Percentiles rank a stretch among this genome's conserved stretches.
Conservation (phyloP, 2,797 vertebrate species). For the Cynodonichthys magdalenae region DNA sequence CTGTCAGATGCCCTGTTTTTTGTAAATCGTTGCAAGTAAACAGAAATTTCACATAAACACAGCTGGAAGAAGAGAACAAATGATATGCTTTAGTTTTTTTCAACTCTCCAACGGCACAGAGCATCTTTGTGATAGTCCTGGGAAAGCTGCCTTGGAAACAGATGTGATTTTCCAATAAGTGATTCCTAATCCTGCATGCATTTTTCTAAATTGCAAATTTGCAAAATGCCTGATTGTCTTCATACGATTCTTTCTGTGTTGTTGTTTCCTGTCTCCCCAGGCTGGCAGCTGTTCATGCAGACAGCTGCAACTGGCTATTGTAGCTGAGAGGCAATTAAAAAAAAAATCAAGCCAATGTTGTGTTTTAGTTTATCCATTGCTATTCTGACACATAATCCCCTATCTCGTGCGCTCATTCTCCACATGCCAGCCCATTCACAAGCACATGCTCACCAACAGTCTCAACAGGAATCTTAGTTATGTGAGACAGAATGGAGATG, state of each 20-base stretch:
- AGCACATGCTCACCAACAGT: constrained; percentile 27
- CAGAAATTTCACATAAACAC: constrained; percentile 59
- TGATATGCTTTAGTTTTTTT: constrained; percentile 52
- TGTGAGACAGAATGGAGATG: constrained; percentile 7
- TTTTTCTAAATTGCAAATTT: constrained; percentile 75
- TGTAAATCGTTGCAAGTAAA: constrained; percentile 64
- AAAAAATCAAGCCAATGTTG: constrained; percentile 81
- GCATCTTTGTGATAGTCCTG: constrained; percentile 60
- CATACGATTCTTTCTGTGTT: constrained; percentile 68
- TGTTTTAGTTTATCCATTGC: constrained; percentile 84
- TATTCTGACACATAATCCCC: constrained; percentile 80
- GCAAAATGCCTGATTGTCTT: constrained; percentile 67
- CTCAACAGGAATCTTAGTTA: constrained; percentile 36
- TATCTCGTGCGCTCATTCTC: constrained; percentile 52
- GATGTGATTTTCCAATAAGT: constrained; percentile 71
- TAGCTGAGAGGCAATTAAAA: constrained; percentile 72
- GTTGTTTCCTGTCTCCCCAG: constrained; percentile 58
- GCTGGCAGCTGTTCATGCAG: constrained; percentile 81
- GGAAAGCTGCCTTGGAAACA: constrained; percentile 63
- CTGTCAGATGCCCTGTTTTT: constrained; percentile 57
- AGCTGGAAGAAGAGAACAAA: constrained; percentile 33
- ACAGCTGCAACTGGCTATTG: constrained; percentile 80
- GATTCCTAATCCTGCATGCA: constrained; percentile 66
- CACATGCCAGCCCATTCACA: constrained; percentile 27
- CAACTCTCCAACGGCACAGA: constrained; percentile 34